Evolutionary conservation across 2,888 invertebrate genomes (phyloP).

Genomic region (Fissipunctia ypsillon): DNA sequence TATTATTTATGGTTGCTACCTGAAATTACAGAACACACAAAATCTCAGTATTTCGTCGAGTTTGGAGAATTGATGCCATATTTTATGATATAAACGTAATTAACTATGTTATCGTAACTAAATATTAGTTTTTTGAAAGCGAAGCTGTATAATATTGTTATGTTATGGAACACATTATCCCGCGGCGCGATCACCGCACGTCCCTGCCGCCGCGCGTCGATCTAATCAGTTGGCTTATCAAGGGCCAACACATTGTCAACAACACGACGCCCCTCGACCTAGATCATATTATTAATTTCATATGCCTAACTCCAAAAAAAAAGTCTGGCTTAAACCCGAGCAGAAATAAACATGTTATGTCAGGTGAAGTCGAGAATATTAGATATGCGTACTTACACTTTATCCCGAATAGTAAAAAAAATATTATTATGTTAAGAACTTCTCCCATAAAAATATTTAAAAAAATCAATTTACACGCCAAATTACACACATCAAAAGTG

Average conservation of each 20-base stretch:
- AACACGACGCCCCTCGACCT: slow-evolving; percentile 8
- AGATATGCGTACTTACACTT: neutral
- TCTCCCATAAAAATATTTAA: neutral
- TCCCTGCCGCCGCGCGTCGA: neutral
- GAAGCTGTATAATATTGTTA: slow-evolving; percentile 10
- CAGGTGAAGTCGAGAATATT: neutral
- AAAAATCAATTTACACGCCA: too few relatives aligned
- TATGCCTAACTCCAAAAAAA: neutral
- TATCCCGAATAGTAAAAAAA: neutral
- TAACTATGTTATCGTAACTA: neutral
- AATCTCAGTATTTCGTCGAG: slow-evolving; percentile 12
- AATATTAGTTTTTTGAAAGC: slow-evolving; percentile 11
- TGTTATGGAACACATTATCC: neutral
- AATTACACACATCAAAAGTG: too few relatives aligned
- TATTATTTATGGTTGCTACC: slow-evolving; percentile 16
- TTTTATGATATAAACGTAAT: neutral
- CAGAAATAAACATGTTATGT: neutral
- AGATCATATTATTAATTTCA: neutral
- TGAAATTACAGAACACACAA: slow-evolving; percentile 25
- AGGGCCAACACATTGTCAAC: slow-evolving; percentile 11
- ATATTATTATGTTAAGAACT: neutral
- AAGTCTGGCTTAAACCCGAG: neutral
- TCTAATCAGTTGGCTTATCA: neutral
- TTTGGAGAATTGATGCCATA: slow-evolving; percentile 1
- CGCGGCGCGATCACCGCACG: neutral